These are phyloP conservation scores for Naso thynnoides DNA, from an alignment of 2,797 vertebrate genomes.

Conservation along the genomic window DNA sequence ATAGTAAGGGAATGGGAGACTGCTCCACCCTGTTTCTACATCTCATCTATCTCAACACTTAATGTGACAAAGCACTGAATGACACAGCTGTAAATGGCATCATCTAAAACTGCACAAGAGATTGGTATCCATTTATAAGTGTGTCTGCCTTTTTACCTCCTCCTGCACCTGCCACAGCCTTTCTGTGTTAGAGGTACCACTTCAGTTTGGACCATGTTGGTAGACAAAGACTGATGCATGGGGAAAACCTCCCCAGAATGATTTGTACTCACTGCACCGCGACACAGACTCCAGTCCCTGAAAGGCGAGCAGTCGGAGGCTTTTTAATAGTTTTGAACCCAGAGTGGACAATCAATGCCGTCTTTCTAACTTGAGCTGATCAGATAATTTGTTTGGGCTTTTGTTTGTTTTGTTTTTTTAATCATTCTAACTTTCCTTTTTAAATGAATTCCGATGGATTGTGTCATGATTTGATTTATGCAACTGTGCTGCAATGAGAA, in stretches of 20 bases:
- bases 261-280: slow-evolving; percentile 36
- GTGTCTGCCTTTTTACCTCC: slow-evolving; percentile 67
- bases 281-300: slow-evolving; percentile 44
- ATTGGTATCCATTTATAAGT: slow-evolving; percentile 63
- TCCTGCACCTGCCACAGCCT: slow-evolving; percentile 50
- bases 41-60: slow-evolving; percentile 57
- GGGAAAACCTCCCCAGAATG: slow-evolving; percentile 26
- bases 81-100: slow-evolving; percentile 59
- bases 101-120: slow-evolving; percentile 62
- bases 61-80: slow-evolving; percentile 73
- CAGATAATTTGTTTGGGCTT: slow-evolving; percentile 49
- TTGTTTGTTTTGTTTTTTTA: slow-evolving; percentile 39
- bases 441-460: slow-evolving; percentile 84
- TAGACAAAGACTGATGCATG: slow-evolving; percentile 47
- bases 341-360: slow-evolving; percentile 72
- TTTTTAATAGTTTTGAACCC: slow-evolving; percentile 59
- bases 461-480: slow-evolving; percentile 83
- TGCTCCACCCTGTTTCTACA: slow-evolving; percentile 39
- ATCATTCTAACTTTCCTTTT: slow-evolving; percentile 73
- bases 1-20: slow-evolving; percentile 52
- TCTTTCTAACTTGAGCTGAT: slow-evolving; percentile 71
- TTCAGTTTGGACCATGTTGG: slow-evolving; percentile 41
- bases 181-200: slow-evolving; percentile 48
- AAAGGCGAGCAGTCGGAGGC: slow-evolving; percentile 42
- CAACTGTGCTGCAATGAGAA: slow-evolving; percentile 80